A percentile compares a stretch with the other conserved stretches of the same genome.
Evolutionary conservation across 2,888 invertebrate species (phyloP).

Genomic region (Zaprionus bogoriensis): DNA sequence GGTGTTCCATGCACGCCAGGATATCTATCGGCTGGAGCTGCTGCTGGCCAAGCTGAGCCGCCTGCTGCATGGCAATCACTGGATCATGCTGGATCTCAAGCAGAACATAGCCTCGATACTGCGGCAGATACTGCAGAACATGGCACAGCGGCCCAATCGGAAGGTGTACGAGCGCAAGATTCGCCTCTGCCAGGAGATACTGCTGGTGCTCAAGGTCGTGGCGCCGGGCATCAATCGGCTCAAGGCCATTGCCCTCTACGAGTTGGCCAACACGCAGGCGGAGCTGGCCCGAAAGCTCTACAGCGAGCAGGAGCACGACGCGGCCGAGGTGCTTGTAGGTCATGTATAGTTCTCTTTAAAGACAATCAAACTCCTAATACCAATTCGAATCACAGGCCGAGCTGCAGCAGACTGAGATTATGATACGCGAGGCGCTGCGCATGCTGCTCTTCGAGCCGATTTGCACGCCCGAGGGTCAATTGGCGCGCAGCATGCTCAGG

Average conservation of each 20-base stretch:
- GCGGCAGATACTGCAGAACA: conserved; percentile 83
- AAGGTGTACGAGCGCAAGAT: conserved; percentile 86
- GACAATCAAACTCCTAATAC: background rate
- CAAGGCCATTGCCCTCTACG: conserved; percentile 89
- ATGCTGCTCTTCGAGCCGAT: conserved; percentile 89
- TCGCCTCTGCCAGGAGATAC: conserved; percentile 86
- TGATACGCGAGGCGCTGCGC: conserved; percentile 86
- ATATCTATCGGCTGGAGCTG: conserved; percentile 82
- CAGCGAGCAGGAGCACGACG: conserved; percentile 67
- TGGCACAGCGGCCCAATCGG: conserved; percentile 84
- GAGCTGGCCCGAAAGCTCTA: conserved; percentile 83
- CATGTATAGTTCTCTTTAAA: no score
- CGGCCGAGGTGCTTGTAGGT: conserved; percentile 67
- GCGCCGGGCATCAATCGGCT: conserved; percentile 85
- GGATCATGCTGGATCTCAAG: conserved; percentile 87
- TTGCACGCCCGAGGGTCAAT: conserved; percentile 88
- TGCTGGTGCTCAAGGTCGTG: conserved; percentile 86
- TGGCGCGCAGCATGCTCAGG: conserved; percentile 87
- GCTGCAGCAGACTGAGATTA: conserved; percentile 85
- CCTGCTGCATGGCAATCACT: conserved; percentile 87
- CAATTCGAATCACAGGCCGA: conserved; percentile 83
- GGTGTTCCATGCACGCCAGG: conserved; percentile 82
- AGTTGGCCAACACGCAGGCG: conserved; percentile 87
- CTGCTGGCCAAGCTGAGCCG: conserved; percentile 84
- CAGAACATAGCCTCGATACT: conserved; percentile 87